Evolutionary conservation across 2,888 invertebrate species (phyloP).

Genomic region (Meghimatium bilineatum): DNA sequence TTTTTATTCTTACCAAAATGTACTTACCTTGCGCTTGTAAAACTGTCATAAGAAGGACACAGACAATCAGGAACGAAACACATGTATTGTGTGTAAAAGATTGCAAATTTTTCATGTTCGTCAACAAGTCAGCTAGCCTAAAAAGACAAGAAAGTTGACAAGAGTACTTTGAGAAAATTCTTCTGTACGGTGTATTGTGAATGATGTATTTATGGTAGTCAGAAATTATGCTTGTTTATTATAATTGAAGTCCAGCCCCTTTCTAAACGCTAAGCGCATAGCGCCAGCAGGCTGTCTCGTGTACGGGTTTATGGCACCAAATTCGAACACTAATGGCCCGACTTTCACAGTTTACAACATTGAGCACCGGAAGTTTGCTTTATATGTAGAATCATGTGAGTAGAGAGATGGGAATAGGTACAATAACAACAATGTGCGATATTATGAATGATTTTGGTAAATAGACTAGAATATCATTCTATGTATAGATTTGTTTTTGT

Average conservation of each 20-base stretch:
- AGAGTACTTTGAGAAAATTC: background rate
- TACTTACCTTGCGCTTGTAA: constrained; percentile 19
- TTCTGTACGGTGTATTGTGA: background rate
- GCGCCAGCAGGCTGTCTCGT: background rate
- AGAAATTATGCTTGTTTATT: constrained; percentile 2
- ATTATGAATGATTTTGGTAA: background rate
- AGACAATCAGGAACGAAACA: constrained; percentile 1
- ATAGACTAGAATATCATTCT: too few species aligned
- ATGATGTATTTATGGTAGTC: background rate
- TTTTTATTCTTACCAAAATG: background rate
- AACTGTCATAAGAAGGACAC: constrained; percentile 9
- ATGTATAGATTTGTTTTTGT: too few species aligned
- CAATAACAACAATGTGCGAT: background rate
- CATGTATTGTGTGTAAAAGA: background rate
- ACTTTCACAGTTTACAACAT: background rate
- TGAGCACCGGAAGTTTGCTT: background rate
- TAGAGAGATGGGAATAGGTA: background rate
- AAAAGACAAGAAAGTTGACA: background rate
- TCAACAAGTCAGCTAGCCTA: background rate
- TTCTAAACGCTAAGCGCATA: background rate
- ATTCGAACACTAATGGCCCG: background rate
- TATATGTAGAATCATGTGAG: background rate
- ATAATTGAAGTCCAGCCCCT: constrained; percentile 17
- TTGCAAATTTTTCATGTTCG: background rate
- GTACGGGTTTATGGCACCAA: background rate